phyloP scores from a whole-genome alignment of 2,888 invertebrate genomes.

The Rapana venosa region DNA sequence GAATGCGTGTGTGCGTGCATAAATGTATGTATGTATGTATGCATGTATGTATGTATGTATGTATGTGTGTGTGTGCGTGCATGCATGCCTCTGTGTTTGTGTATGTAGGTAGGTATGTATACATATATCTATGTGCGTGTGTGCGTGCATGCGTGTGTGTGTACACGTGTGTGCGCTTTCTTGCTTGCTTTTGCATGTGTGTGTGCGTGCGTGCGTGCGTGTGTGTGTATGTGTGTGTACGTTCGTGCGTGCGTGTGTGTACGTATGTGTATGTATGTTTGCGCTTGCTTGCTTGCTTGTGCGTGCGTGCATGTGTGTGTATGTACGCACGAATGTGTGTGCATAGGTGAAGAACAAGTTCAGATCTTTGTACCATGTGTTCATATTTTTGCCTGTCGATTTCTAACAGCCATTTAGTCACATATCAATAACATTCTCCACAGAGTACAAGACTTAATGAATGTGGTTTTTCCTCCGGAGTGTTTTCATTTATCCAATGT shows the following conservation, averaged over 20 bases:
- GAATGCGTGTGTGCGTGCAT: too few species aligned
- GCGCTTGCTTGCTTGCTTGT: neutral
- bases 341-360: too few species aligned
- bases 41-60: neutral
- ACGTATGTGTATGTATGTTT: too few species aligned
- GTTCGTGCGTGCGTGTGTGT: neutral
- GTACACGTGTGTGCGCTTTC: neutral
- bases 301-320: neutral
- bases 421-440: too few species aligned
- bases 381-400: too few species aligned
- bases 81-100: neutral
- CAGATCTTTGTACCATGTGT: too few species aligned
- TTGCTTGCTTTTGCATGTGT: neutral
- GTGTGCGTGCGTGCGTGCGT: neutral
- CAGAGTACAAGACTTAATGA: too few species aligned
- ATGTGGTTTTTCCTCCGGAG: too few species aligned
- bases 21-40: too few species aligned
- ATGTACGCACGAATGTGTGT: neutral
- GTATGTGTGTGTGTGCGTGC: conserved; percentile 9
- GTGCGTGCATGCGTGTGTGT: neutral
- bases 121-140: neutral
- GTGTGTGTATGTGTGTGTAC: neutral
- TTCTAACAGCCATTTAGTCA: too few species aligned
- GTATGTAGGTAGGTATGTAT: neutral
- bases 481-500: too few species aligned